These are phyloP conservation scores for Myrmecobius fasciatus DNA, from an alignment of 2,113 vertebrate genomes.

Conservation along the genomic window DNA sequence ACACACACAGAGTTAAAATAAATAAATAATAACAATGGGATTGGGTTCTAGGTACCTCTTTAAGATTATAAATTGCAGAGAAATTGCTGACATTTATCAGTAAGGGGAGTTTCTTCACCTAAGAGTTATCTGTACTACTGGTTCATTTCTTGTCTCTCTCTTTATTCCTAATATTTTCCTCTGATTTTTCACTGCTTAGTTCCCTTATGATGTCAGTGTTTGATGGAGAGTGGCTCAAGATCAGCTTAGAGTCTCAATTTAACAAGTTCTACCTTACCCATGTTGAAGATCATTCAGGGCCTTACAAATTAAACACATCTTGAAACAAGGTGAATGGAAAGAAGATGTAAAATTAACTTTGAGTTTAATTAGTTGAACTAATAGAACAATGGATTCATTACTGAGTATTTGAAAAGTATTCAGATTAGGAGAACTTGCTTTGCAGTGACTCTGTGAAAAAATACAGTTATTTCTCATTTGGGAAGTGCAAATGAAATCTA, in stretches of 20 bases:
- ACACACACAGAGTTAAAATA: no score
- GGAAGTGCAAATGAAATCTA: conserved; percentile 3
- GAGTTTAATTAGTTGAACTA: not conserved
- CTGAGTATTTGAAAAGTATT: not conserved
- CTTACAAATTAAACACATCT: not conserved
- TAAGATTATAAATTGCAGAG: not conserved
- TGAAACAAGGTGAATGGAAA: not conserved
- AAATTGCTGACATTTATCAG: not conserved
- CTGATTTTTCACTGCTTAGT: conserved; percentile 2
- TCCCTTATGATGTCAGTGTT: not conserved
- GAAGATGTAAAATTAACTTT: not conserved
- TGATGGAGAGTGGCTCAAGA: not conserved
- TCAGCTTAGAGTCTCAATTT: not conserved
- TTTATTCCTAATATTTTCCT: not conserved
- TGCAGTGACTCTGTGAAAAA: conserved; percentile 21
- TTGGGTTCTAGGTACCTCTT: no score
- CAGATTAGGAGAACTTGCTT: not conserved
- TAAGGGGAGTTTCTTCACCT: not conserved
- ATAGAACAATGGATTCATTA: not conserved
- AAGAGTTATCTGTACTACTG: not conserved
- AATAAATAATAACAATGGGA: no score
- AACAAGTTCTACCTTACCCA: not conserved
- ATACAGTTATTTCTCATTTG: not conserved
- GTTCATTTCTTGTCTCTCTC: not conserved
- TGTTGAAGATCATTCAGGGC: not conserved